Conservation (phyloP, 2,888 invertebrate species). For the Mythimna vitellina region DNA sequence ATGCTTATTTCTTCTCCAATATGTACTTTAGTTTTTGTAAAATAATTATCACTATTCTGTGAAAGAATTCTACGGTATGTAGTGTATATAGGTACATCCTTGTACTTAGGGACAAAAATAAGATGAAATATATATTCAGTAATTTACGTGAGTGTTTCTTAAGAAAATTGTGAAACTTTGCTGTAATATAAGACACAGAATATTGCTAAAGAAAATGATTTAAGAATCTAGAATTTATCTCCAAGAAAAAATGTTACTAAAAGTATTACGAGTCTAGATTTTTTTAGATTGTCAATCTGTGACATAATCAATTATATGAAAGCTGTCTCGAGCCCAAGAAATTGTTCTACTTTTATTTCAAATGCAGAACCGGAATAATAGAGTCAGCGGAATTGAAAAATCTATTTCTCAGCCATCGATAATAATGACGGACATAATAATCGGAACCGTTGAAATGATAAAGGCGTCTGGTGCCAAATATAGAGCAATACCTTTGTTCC, state of each 20-base stretch:
- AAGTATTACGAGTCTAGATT: not conserved
- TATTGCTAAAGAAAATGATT: constrained; percentile 13
- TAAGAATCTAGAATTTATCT: not conserved
- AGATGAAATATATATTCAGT: constrained; percentile 40
- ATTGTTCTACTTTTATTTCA: not conserved
- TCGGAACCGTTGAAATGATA: constrained; percentile 35
- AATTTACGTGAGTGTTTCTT: constrained; percentile 48
- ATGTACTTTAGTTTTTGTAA: constrained; percentile 4
- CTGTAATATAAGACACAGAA: constrained; percentile 13
- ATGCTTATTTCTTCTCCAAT: no score
- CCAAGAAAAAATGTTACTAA: not conserved
- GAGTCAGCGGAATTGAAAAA: constrained; percentile 5
- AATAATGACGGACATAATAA: constrained; percentile 48
- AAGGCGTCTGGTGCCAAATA: constrained; percentile 27
- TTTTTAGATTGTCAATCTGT: not conserved
- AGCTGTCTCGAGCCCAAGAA: not conserved
- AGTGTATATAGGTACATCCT: not conserved
- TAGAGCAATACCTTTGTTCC: constrained; percentile 55
- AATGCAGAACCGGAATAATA: constrained; percentile 19
- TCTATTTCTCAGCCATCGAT: constrained; percentile 20
- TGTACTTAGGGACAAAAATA: constrained; percentile 31
- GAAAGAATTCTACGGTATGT: not conserved
- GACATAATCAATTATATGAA: not conserved
- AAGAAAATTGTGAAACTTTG: constrained; percentile 30
- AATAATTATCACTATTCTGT: constrained; percentile 5